Evolutionary conservation across 2,888 invertebrate genomes (phyloP), one percentile per base, ranked within the genome.

Genomic region (Calameuta idolon): DNA sequence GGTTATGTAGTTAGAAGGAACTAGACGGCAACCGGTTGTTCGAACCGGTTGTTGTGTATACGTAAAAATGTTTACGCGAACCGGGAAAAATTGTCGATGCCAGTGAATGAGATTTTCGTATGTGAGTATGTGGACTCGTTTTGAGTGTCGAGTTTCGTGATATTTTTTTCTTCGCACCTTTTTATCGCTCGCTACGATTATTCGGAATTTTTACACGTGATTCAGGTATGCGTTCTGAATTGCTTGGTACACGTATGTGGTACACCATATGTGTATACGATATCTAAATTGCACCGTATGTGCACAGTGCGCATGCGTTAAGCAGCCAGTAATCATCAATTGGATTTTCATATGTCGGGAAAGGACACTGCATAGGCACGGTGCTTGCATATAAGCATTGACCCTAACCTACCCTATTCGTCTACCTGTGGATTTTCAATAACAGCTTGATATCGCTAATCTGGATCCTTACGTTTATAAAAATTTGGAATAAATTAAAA

Each of bases 341-440:
- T 83, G 77, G 79, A 83, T 86, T 83, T 82, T 76, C 84, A 81
- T 80, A 80, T 81, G 80, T 79, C 80, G 82, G 81, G 80, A 84
- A 33, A 33, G 3, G 33, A 33, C 33, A 33, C 33, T 33, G 33
- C 4, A 33, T 33, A 33, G 0, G 33, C 33, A 4, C 33, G 4
- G 4, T 33, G 33, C 4, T 33, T 33, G 33, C 33, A 33, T 33
- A 33, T 4, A 33, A 33, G 33, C 33, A 33, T 33, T 1, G 33
- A 33, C 33, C 33, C 33, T 33, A 33, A 33, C 33, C 33, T 33
- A 33, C 33, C 33, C 33, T 33, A 33, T 33, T 33, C 33, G 4
- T 33, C 3, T 33, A 3, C 33, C 3, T 33, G 33, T 33, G 33
- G 33, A 4, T 33, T 4, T 33, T 33, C 33, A 33, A 33, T 33